Conservation (phyloP, 2,797 vertebrate genomes). For the Myoxocephalus aenaeus region DNA sequence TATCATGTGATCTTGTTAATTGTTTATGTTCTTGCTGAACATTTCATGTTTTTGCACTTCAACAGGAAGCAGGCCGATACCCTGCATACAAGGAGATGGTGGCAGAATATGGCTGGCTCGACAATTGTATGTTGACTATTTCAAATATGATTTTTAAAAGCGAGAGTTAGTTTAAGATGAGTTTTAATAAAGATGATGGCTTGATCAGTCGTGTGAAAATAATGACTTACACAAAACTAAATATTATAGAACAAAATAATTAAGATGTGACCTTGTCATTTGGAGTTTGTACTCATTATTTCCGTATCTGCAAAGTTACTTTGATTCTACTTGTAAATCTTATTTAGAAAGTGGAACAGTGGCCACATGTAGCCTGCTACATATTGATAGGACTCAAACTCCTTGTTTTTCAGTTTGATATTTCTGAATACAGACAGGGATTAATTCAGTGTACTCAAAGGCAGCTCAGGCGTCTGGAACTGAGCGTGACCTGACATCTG, state of each 20-base stretch:
- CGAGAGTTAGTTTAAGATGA: background rate
- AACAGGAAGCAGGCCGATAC: slow-evolving; percentile 94
- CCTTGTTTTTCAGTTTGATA: slow-evolving; percentile 49
- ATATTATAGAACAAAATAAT: slow-evolving; percentile 5
- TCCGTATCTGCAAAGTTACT: slow-evolving; percentile 11
- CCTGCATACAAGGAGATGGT: slow-evolving; percentile 99
- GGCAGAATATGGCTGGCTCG: slow-evolving; percentile 98
- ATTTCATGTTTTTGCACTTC: slow-evolving; percentile 10
- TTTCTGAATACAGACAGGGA: slow-evolving; percentile 53
- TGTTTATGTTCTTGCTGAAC: slow-evolving; percentile 14
- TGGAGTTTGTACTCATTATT: background rate
- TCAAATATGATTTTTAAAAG: background rate
- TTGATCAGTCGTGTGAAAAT: background rate
- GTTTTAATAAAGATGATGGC: background rate
- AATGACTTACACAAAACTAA: background rate
- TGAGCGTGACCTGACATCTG: slow-evolving; percentile 58
- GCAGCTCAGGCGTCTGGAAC: slow-evolving; percentile 52
- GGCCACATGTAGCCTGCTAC: slow-evolving; percentile 13
- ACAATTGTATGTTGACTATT: slow-evolving; percentile 86
- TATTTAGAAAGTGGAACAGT: background rate
- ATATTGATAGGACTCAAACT: slow-evolving; percentile 32
- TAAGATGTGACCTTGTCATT: slow-evolving; percentile 5
- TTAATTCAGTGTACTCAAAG: slow-evolving; percentile 56
- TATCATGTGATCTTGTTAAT: background rate
- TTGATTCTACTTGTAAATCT: slow-evolving; percentile 5